Evolutionary conservation across 2,797 vertebrate species (phyloP).

Genomic region (Danio choprae): DNA sequence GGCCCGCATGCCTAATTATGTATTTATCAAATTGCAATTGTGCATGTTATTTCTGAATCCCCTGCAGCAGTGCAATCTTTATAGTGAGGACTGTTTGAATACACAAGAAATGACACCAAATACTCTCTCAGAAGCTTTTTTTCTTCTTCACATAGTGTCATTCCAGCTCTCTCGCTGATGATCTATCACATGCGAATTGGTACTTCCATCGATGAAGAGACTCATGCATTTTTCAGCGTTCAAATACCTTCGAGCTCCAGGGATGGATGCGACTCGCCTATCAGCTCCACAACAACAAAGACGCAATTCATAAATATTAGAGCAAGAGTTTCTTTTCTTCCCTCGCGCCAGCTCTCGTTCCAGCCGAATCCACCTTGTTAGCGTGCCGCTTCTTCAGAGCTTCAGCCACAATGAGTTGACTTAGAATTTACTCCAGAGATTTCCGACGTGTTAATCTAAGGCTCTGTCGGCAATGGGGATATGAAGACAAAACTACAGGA

Average conservation of each 20-base stretch:
- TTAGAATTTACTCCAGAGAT: constrained; percentile 54
- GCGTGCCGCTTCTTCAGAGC: constrained; percentile 55
- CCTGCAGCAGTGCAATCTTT: constrained; percentile 18
- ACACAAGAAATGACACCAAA: constrained; percentile 60
- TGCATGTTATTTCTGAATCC: not conserved
- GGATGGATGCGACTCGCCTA: constrained; percentile 62
- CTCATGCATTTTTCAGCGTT: constrained; percentile 77
- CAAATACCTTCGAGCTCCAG: constrained; percentile 67
- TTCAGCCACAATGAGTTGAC: constrained; percentile 61
- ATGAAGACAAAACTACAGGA: constrained; percentile 7
- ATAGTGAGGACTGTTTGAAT: constrained; percentile 44
- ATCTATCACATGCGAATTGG: constrained; percentile 72
- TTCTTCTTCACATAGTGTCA: constrained; percentile 48
- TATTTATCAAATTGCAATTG: not conserved
- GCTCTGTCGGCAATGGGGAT: constrained; percentile 13
- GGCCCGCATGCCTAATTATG: too few species aligned
- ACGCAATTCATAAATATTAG: constrained; percentile 73
- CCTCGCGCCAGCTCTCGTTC: constrained; percentile 58
- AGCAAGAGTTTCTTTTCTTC: constrained; percentile 59
- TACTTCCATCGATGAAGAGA: constrained; percentile 66
- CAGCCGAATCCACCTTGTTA: constrained; percentile 60
- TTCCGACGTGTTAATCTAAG: constrained; percentile 51
- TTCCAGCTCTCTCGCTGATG: constrained; percentile 57
- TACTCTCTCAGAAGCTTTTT: constrained; percentile 54
- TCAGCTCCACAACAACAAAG: constrained; percentile 71